Base-by-base conservation (phyloP, 1,140 invertebrate genomes). In the Diprion similis region DNA sequence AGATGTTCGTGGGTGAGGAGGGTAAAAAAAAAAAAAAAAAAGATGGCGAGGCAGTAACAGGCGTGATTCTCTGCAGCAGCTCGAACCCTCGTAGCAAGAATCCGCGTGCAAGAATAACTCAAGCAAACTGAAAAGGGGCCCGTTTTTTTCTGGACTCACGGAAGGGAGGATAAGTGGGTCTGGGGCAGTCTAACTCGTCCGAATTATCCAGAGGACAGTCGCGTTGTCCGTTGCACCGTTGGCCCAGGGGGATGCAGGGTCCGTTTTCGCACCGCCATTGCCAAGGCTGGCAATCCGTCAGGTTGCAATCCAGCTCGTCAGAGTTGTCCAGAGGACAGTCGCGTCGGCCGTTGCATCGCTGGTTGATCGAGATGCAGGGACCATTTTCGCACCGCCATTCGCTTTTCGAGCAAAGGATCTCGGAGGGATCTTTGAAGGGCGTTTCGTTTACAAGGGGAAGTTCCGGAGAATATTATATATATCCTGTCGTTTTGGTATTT, bases 191-290 rank as follows among this genome's bases (percentile, higher is more conserved):
- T 74, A 91, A 83, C 87, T 94, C 93, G 84, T 94, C 93, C 78
- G 91, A 91, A 79, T 80, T 86, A 84, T 94, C 93, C 59, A 81
- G 86, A 0, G 91, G 91, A 88, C 93, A 94, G 85, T 94, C 92
- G 46, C 89, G 78, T 17, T 83, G 85, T 18, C 90, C 90, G 80
- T 94, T 89, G 80, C 93, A 94, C 46, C 91, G 89, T 18, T 86
- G 84, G 4, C 76, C 76, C 51, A 83, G 73, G 45, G 86, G 80
- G 77, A 94, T 92, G 80, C 93, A 94, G 1, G 91, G 89, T 8
- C 92, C 92, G 75, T 91, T 92, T 78, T 92, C 91, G 82, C 92
- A 94, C 69, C 89, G 85, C 84, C 90, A 91, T 75, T 90, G 80
- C 48, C 87, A 81, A 15, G 80, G 73, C 11, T 72, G 66, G 79